phyloP scores from a whole-genome alignment of 2,113 vertebrate genomes.

The Perca schrenkii region DNA sequence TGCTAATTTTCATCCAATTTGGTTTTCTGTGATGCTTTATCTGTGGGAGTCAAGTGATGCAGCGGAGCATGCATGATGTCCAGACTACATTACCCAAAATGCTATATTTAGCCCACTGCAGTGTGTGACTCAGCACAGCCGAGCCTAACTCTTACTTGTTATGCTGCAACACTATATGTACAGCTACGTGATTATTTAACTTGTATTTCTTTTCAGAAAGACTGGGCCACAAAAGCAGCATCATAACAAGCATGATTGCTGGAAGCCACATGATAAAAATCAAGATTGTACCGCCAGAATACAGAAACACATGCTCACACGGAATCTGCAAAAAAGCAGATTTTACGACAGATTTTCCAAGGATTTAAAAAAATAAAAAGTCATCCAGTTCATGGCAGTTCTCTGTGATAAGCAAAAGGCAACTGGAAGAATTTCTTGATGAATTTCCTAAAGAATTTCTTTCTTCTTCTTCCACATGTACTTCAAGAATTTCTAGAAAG shows the following conservation, averaged over 20 bases:
- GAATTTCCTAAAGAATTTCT: too few relatives aligned
- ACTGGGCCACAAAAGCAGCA: not conserved
- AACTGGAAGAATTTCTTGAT: too few relatives aligned
- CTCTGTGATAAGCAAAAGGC: too few relatives aligned
- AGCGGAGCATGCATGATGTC: conserved; percentile 36
- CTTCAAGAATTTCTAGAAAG: too few relatives aligned
- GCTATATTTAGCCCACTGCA: conserved; percentile 83
- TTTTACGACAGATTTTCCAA: too few relatives aligned
- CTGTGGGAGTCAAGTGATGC: conserved; percentile 33
- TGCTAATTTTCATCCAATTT: not conserved
- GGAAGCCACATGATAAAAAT: not conserved
- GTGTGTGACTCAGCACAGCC: conserved; percentile 80
- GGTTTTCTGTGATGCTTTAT: not conserved
- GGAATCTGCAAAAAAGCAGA: too few relatives aligned
- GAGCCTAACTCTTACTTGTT: conserved; percentile 33
- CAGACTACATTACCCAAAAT: conserved; percentile 73
- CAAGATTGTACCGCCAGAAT: not conserved
- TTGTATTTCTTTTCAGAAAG: not conserved
- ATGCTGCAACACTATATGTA: not conserved
- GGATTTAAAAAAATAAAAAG: too few relatives aligned
- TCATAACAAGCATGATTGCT: not conserved
- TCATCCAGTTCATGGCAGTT: too few relatives aligned
- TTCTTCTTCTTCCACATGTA: too few relatives aligned
- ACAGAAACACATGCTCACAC: not conserved
- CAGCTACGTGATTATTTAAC: not conserved